A percentile compares a stretch with the other conserved stretches of the same genome.
Evolutionary conservation across 2,113 vertebrate genomes (phyloP).

Genomic region (Blennius ocellaris): DNA sequence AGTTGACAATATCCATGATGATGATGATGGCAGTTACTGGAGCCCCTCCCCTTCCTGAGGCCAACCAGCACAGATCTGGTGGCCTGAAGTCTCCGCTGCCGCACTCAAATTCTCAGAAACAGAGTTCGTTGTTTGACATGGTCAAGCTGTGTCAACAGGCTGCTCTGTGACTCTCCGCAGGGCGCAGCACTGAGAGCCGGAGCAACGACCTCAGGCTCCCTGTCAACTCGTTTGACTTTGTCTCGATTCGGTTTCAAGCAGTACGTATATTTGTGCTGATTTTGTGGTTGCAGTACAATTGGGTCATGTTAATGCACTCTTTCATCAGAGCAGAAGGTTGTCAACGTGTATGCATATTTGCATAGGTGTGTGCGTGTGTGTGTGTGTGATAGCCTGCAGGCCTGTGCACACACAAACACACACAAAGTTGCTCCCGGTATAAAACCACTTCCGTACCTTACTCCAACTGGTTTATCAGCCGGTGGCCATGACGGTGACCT

Average conservation of each 20-base stretch:
- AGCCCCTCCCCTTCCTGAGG: too few species aligned
- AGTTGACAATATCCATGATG: too few species aligned
- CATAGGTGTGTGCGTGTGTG: too few species aligned
- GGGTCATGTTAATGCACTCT: too few species aligned
- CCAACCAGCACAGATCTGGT: neutral
- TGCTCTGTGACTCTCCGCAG: conserved; percentile 12
- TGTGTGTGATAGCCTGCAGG: too few species aligned
- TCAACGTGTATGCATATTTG: too few species aligned
- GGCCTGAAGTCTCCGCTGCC: neutral
- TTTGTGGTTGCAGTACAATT: too few species aligned
- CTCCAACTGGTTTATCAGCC: neutral
- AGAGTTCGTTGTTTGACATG: conserved; percentile 38
- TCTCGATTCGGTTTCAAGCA: neutral
- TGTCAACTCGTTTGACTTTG: neutral
- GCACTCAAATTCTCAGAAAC: conserved; percentile 36
- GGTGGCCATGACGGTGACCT: neutral
- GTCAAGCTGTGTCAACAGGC: conserved; percentile 70
- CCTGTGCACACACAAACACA: too few species aligned
- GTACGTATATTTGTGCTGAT: neutral
- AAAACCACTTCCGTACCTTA: neutral
- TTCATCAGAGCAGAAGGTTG: too few species aligned
- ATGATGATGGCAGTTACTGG: too few species aligned
- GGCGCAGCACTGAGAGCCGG: conserved; percentile 8
- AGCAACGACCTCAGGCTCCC: neutral
- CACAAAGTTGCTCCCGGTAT: neutral